phyloP scores from a whole-genome alignment of 2,888 invertebrate species.

The Megaustenia siamemsis region DNA sequence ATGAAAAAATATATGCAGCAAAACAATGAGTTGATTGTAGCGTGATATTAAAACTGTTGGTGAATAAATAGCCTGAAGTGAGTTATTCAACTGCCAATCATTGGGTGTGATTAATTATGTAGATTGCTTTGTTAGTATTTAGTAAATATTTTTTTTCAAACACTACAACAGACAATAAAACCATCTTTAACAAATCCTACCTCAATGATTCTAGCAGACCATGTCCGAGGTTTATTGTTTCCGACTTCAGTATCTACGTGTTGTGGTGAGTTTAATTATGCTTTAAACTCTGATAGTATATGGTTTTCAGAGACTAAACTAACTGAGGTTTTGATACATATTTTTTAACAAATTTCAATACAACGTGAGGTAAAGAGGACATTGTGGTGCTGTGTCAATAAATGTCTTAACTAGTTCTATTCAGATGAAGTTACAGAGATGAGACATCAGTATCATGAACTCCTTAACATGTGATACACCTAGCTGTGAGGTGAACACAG shows the following conservation, averaged over 20 bases:
- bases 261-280: neutral
- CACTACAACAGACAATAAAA: conserved; percentile 17
- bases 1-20: neutral
- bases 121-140: conserved; percentile 22
- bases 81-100: neutral
- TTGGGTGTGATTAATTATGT: neutral
- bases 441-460: conserved; percentile 6
- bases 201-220: conserved; percentile 8
- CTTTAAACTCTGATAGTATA: neutral
- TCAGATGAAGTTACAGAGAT: neutral
- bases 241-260: conserved; percentile 14
- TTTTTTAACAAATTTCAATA: conserved; percentile 21
- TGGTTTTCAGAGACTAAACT: neutral
- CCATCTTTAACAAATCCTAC: neutral
- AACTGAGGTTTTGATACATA: neutral
- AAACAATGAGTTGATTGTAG: neutral
- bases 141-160: neutral
- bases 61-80: neutral
- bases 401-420: conserved; percentile 8
- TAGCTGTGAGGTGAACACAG: conserved; percentile 9
- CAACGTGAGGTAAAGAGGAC: conserved; percentile 51
- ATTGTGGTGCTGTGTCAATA: conserved; percentile 41
- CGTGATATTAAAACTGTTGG: neutral
- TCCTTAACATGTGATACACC: conserved; percentile 21
- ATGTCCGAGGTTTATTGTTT: neutral